Evolutionary conservation across 2,113 vertebrate genomes (phyloP).

Genomic region (Lipotes vexillifer): DNA sequence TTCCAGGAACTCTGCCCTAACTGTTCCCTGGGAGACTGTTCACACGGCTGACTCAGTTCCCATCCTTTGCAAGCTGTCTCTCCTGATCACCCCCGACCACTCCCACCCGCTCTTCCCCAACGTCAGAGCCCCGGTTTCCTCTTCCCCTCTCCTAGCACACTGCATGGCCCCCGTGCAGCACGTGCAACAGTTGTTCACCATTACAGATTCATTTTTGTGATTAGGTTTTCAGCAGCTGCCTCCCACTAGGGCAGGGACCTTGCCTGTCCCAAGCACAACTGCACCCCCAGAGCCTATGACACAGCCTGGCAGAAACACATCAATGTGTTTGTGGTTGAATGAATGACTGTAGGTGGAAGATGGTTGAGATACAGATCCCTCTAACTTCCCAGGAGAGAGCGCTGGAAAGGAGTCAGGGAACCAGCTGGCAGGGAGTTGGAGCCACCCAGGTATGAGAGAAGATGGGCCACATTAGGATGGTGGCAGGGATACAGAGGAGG

Average conservation of each 20-base stretch:
- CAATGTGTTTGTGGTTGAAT: accelerated
- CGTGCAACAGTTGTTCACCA: neutral
- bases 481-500: neutral
- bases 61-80: neutral
- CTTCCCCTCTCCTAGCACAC: neutral
- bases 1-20: too few species aligned
- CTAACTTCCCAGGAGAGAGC: neutral
- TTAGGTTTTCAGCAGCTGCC: neutral
- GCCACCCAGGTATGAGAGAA: neutral
- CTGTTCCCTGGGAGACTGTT: neutral
- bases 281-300: neutral
- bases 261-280: neutral
- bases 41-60: neutral
- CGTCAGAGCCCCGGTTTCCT: too few species aligned
- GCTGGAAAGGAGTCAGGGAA: neutral
- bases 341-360: neutral
- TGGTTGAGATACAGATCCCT: neutral
- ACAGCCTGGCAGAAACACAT: neutral
- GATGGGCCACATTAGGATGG: neutral
- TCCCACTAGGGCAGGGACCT: neutral
- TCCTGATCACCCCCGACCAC: neutral
- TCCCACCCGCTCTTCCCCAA: neutral
- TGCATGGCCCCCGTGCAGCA: accelerated
- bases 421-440: neutral
- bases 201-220: neutral